phyloP scores from a whole-genome alignment of 2,113 vertebrate genomes.

The Conger conger region DNA sequence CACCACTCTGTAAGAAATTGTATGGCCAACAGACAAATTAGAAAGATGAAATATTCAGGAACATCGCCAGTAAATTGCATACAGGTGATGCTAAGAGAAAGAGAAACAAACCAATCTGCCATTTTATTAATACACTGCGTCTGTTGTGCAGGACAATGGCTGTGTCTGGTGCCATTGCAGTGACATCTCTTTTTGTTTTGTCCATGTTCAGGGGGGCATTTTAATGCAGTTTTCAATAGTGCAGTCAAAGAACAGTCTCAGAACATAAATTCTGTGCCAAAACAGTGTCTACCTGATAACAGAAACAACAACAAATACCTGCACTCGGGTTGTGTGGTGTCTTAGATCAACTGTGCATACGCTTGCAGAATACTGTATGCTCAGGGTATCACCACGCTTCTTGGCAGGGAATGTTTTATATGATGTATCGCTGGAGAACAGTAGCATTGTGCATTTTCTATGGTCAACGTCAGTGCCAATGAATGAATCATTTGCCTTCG shows the following conservation, averaged over 20 bases:
- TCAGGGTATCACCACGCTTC: background rate
- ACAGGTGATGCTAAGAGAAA: conserved; percentile 37
- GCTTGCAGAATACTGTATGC: background rate
- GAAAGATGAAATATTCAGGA: conserved; percentile 34
- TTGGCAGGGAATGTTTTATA: background rate
- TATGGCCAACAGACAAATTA: background rate
- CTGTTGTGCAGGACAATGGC: conserved; percentile 46
- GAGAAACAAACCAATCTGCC: conserved; percentile 53
- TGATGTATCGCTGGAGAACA: background rate
- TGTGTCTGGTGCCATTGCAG: conserved; percentile 43
- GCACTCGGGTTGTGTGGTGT: conserved; percentile 22
- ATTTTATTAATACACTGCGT: conserved; percentile 43
- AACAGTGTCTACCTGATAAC: conserved; percentile 50
- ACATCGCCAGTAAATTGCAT: conserved; percentile 53
- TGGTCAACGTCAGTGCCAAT: background rate
- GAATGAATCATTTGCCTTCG: background rate
- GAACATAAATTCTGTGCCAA: conserved; percentile 47
- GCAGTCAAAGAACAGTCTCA: conserved; percentile 28
- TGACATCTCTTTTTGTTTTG: conserved; percentile 45
- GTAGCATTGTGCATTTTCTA: background rate
- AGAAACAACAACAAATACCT: conserved; percentile 26
- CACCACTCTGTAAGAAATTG: conserved; percentile 46
- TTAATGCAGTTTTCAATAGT: conserved; percentile 4
- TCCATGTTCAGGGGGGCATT: conserved; percentile 42
- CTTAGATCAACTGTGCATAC: conserved; percentile 9